phyloP scores from a whole-genome alignment of 2,797 vertebrate species.

The Trematomus bernacchii region DNA sequence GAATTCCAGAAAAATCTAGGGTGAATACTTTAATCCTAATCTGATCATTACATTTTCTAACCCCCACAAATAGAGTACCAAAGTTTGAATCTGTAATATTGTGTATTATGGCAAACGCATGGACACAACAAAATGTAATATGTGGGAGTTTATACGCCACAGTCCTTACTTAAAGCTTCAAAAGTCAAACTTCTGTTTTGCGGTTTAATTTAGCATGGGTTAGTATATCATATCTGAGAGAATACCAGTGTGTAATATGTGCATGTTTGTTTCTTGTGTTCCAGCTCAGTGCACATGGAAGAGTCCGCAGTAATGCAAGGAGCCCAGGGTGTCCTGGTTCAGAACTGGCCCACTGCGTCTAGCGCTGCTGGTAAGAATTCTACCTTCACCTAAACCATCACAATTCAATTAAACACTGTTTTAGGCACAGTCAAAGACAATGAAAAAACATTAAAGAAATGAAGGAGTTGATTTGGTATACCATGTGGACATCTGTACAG shows the following conservation, averaged over 20 bases:
- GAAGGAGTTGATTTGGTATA: neutral
- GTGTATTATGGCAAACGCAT: conserved; percentile 37
- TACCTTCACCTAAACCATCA: conserved; percentile 67
- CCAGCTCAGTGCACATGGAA: conserved; percentile 96
- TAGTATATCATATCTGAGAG: neutral
- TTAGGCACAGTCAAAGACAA: neutral
- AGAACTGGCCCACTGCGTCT: conserved; percentile 98
- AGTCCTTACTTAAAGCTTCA: neutral
- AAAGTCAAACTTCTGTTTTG: neutral
- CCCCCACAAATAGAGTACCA: neutral
- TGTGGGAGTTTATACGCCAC: neutral
- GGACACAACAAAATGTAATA: conserved; percentile 12
- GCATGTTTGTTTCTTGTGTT: conserved; percentile 63
- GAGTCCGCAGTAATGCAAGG: conserved; percentile 93
- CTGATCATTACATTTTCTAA: conserved; percentile 34
- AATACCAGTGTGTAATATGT: conserved; percentile 39
- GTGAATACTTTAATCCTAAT: conserved; percentile 66
- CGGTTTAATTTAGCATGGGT: neutral
- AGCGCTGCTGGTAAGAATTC: conserved; percentile 92
- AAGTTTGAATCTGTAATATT: conserved; percentile 36
- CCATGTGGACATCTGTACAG: neutral
- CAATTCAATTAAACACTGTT: neutral
- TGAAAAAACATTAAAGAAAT: neutral
- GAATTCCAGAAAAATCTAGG: conserved; percentile 56
- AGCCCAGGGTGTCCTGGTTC: conserved; percentile 92